Evolutionary conservation across 2,797 vertebrate species (phyloP), one percentile per base, ranked within the genome.

Genomic region (Menidia menidia): DNA sequence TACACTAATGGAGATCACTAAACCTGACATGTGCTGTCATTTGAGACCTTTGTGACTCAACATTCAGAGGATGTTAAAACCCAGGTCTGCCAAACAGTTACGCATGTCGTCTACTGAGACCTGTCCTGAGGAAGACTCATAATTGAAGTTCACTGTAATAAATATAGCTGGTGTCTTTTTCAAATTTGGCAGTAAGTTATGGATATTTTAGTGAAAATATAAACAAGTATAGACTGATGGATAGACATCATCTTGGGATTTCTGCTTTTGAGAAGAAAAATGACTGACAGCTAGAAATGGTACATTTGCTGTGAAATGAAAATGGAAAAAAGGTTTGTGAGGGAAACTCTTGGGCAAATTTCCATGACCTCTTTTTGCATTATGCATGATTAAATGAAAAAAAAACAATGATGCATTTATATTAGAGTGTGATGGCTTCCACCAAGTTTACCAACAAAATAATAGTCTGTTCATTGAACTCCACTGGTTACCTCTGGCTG

Each of bases 31-130:
- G 68, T 73, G 79, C 69, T 85, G 88, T 79, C 71, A 87, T 71
- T 57, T 31, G 82, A 88, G 47, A 77, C 79, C 55, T 84, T 63
- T 85, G 69, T 87, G 82, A 88, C 81, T 85, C 78, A 69, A 78
- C 62, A 68, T 80, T 88, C 58, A 73, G 65, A 79, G 77, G 70
- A 89, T 82, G 75, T 70, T 39, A 70, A 59, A 39, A 73, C 72
- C 58, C 58, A 47, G 64, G 60, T 45, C 72, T 76, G 64, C 69
- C 59, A 83, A 55, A 51, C 55, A 68, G 75, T 41, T 60, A 9
- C 61, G 50, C 11, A 58, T 52, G 43, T 79, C 51, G 43, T 79
- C 68, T 77, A 74, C 74, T 3, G 42, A 75, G 75, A 58, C 82
- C 73, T 79, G 79, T 70, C 71, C 66, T 15, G 53, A 60, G 67